A percentile compares a stretch with the other conserved stretches of the same genome.
Conservation (phyloP, 2,888 invertebrate species). For the Metopia argyrocephala region DNA sequence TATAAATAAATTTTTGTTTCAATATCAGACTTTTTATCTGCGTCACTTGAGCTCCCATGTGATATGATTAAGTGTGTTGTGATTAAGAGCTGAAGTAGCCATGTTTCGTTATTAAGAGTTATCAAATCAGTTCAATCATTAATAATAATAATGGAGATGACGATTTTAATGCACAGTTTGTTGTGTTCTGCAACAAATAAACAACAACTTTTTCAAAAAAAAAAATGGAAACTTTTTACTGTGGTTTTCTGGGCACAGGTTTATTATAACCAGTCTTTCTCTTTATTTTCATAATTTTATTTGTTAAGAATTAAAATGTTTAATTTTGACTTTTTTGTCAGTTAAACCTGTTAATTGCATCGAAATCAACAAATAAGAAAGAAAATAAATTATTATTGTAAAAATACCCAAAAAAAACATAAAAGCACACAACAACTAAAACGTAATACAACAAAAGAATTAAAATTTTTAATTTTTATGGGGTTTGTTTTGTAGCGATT, state of each 20-base stretch:
- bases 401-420: background rate
- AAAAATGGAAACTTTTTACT: slow-evolving; percentile 12
- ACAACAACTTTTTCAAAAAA: slow-evolving; percentile 10
- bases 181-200: background rate
- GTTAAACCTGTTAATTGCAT: slow-evolving; percentile 17
- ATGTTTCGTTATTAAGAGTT: background rate
- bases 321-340: background rate
- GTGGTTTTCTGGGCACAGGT: slow-evolving; percentile 9
- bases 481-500: background rate
- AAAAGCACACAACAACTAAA: background rate
- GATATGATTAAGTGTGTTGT: too few species aligned
- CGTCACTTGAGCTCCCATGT: too few species aligned
- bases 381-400: background rate
- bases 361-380: background rate
- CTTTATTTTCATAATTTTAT: background rate
- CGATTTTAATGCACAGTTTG: background rate
- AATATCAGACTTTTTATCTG: too few species aligned
- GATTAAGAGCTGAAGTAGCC: too few species aligned
- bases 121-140: background rate
- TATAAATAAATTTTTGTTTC: too few species aligned
- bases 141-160: background rate
- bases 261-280: background rate
- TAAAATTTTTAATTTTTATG: background rate
- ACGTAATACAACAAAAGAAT: background rate
- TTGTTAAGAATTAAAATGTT: background rate